Conservation (phyloP, 2,888 invertebrate genomes). For the Lacanobia oleracea region DNA sequence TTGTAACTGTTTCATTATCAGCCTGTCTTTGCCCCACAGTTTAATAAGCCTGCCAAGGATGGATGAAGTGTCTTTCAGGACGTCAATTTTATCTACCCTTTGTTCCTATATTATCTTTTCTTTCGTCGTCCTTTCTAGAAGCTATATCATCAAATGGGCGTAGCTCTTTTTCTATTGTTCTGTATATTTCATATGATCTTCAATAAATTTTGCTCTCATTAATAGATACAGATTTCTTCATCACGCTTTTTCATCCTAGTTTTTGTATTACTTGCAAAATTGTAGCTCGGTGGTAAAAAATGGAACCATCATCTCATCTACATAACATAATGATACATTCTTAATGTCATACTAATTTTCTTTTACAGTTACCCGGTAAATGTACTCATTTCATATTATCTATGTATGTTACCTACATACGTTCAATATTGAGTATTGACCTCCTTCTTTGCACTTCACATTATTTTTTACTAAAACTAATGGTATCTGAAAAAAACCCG, state of each 20-base stretch:
- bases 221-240: background rate
- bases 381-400: constrained; percentile 3
- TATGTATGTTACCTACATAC: constrained; percentile 21
- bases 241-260: background rate
- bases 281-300: background rate
- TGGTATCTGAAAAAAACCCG: background rate
- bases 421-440: background rate
- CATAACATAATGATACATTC: constrained; percentile 4
- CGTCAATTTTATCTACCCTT: constrained; percentile 6
- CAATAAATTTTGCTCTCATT: background rate
- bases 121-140: background rate
- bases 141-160: background rate
- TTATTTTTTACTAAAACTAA: constrained; percentile 1
- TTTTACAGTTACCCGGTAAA: constrained; percentile 15
- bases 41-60: constrained; percentile 25
- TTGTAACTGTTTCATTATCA: constrained; percentile 40
- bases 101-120: constrained; percentile 1
- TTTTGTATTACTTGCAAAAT: constrained; percentile 13
- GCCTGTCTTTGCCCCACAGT: background rate
- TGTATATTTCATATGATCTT: background rate
- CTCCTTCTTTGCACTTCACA: background rate
- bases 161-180: background rate
- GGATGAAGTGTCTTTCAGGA: constrained; percentile 13
- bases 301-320: constrained; percentile 7
- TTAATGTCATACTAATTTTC: background rate